phyloP scores from a whole-genome alignment of 2,888 invertebrate genomes.

The Anoplius nigerrimus region DNA sequence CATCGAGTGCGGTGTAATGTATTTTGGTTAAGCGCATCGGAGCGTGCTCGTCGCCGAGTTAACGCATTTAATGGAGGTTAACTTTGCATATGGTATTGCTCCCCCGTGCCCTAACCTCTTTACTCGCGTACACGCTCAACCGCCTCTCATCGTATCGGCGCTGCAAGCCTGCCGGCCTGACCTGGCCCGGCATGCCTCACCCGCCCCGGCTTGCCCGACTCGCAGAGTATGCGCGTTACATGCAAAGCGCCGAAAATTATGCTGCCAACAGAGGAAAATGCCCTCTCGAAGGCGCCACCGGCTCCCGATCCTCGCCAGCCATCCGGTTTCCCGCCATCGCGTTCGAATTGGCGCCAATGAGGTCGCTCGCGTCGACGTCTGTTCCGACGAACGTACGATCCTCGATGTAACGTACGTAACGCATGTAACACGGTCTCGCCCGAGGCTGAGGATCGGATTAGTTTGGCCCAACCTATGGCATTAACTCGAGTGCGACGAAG shows the following conservation, averaged over 20 bases:
- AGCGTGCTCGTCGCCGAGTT: constrained; percentile 69
- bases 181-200: no score
- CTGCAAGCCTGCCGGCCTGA: no score
- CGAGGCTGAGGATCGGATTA: not conserved
- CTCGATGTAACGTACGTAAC: constrained; percentile 1
- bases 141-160: constrained; percentile 38
- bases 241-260: constrained; percentile 23
- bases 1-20: constrained; percentile 64
- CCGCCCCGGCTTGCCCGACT: not conserved
- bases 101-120: constrained; percentile 66
- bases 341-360: no score
- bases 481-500: no score
- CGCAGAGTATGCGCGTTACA: constrained; percentile 29
- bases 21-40: constrained; percentile 70
- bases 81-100: constrained; percentile 67
- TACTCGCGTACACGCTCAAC: constrained; percentile 55
- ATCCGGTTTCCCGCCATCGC: no score
- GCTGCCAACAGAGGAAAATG: constrained; percentile 7
- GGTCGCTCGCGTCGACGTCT: not conserved
- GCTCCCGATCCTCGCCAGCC: not conserved
- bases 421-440: constrained; percentile 7
- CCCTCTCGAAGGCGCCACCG: constrained; percentile 2
- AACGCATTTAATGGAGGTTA: constrained; percentile 72
- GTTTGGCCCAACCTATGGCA: no score
- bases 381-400: no score